Percentiles rank a stretch among this genome's conserved stretches.
phyloP scores from a whole-genome alignment of 2,113 vertebrate genomes.

The Desmodus rotundus region DNA sequence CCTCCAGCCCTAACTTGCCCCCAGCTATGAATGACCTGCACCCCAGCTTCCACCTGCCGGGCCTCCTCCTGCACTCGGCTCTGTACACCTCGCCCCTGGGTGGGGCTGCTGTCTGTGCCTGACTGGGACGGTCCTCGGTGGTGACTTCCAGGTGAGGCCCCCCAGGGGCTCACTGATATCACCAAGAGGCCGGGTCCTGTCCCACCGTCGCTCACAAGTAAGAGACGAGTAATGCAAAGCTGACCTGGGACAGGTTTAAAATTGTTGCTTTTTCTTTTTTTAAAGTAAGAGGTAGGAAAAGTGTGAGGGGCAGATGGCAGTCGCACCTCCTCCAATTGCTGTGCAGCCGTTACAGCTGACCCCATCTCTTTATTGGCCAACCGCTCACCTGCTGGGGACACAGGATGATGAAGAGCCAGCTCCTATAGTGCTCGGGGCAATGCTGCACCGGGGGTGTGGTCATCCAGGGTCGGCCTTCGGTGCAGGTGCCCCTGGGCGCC shows the following conservation, averaged over 20 bases:
- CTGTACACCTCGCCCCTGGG: accelerated
- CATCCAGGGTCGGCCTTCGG: accelerated
- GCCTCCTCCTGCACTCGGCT: background rate
- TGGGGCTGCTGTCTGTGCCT: background rate
- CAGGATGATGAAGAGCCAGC: background rate
- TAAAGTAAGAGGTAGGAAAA: background rate
- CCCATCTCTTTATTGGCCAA: background rate
- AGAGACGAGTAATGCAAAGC: slow-evolving; percentile 2
- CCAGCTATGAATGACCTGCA: background rate
- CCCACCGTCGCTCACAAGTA: background rate
- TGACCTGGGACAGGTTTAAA: slow-evolving; percentile 13
- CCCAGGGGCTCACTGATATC: background rate
- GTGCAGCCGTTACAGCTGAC: background rate
- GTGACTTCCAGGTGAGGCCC: background rate
- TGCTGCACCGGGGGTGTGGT: accelerated
- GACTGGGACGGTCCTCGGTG: background rate
- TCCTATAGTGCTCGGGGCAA: background rate
- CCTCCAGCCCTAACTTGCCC: background rate
- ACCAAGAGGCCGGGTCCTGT: background rate
- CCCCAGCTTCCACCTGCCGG: background rate
- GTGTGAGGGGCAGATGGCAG: background rate
- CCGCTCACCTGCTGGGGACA: background rate
- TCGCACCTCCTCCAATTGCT: background rate
- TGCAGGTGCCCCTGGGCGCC: accelerated
- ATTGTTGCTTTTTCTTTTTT: background rate